phyloP scores from a whole-genome alignment of 2,113 vertebrate genomes.

The Gnathonemus longibarbis region DNA sequence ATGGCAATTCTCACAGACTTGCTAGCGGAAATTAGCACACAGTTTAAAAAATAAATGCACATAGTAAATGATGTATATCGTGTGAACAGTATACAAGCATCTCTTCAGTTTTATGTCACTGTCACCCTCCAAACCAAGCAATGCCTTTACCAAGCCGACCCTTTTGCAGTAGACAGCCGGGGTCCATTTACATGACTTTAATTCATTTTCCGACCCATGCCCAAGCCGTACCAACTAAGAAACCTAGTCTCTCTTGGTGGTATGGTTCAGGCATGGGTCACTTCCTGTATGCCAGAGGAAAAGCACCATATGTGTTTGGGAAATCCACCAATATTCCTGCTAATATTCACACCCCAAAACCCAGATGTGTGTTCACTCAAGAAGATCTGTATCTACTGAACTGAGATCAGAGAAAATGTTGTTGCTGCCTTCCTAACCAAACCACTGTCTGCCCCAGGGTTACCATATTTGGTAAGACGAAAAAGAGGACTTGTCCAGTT shows the following conservation, averaged over 20 bases:
- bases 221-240: neutral
- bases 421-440: neutral
- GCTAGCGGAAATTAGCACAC: neutral
- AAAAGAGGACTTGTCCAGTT: too few species aligned
- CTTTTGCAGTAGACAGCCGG: neutral
- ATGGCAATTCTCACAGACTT: neutral
- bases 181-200: neutral
- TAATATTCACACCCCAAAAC: neutral
- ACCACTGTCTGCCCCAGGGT: neutral
- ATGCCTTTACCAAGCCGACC: neutral
- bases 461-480: too few species aligned
- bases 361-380: neutral
- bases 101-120: neutral
- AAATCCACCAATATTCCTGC: too few species aligned
- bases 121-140: neutral
- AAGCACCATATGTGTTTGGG: neutral
- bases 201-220: neutral
- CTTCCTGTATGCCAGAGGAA: neutral
- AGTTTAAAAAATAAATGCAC: neutral
- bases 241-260: neutral
- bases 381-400: neutral
- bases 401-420: neutral
- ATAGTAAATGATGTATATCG: neutral
- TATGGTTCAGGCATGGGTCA: neutral
- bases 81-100: neutral